These are phyloP conservation scores for Kradibia gibbosae DNA, from an alignment of 1,140 invertebrate species.

Conservation along the genomic window DNA sequence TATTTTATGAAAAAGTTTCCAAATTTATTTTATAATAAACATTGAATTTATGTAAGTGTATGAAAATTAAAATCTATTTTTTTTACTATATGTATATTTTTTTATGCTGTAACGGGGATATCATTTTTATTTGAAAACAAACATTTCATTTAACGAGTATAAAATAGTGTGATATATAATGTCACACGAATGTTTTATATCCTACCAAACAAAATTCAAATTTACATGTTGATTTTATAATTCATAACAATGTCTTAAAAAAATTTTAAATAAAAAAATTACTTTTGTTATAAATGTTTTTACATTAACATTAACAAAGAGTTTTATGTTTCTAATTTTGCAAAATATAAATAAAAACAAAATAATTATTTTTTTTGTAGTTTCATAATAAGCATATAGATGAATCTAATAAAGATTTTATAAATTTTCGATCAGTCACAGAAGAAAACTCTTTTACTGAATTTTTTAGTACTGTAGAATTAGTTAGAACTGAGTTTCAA, in stretches of 20 bases:
- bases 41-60: neutral
- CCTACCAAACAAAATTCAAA: no score
- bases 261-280: no score
- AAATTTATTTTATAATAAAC: neutral
- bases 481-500: constrained; percentile 94
- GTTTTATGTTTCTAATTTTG: neutral
- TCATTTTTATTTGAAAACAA: no score
- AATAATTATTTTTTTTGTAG: constrained; percentile 71
- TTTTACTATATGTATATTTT: neutral
- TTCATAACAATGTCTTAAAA: neutral
- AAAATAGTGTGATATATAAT: no score
- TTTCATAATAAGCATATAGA: constrained; percentile 91
- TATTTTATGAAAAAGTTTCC: neutral
- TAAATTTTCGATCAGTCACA: constrained; percentile 94
- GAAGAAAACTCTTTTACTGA: constrained; percentile 97
- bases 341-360: neutral
- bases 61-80: no score
- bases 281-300: no score
- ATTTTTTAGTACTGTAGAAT: constrained; percentile 93
- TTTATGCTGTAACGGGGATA: no score
- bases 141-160: no score
- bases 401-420: constrained; percentile 90
- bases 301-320: neutral
- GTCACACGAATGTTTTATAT: no score
- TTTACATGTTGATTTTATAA: no score